Evolutionary conservation across 1,140 invertebrate genomes (phyloP), one percentile per base, ranked within the genome.

Genomic region (Hylaeus volcanicus): DNA sequence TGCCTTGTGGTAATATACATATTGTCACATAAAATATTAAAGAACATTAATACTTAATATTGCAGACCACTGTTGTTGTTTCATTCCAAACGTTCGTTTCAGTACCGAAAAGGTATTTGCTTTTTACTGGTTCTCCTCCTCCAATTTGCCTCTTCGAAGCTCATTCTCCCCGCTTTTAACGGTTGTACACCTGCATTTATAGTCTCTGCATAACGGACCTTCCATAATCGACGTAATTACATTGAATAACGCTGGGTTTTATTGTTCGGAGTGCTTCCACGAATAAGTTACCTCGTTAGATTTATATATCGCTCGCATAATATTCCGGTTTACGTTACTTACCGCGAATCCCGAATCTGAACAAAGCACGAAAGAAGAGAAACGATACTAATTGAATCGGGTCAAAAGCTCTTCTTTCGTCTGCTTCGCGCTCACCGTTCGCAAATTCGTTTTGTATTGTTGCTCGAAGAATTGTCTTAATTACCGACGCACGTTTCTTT

Each of bases 131-230:
- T 1, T 2, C n/a, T 8, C 1, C 4, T n/a, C 15, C 43, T 66
- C 1, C 5, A 66, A 66, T 26, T 8, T 11, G 15, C 26, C 2
- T 39, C 14, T 26, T 15, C 5, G 6, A n/a, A 43, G 64, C 43
- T 26, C 64, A 45, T 48, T 66, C 64, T 48, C 41, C 6, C 6
- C 6, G 43, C 5, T 45, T 14, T 8, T 5, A 14, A 8, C n/a
- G 8, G 9, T 53, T 51, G 4, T 53, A 4, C 37, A 6, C n/a
- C n/a, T 63, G 9, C 26, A 26, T 26, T 26, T 39, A 48, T 39
- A 56, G 14, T 70, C 39, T 39, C 56, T 70, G 53, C 69, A 58
- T 58, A 71, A 71, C 55, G 69, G 58, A 58, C 39, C 55, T 43
- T 58, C 43, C 15, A 26, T 58, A 71, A 55, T 15, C 26, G 37